Base-by-base conservation (phyloP, 2,888 invertebrate genomes). In the Lypha dubia region DNA sequence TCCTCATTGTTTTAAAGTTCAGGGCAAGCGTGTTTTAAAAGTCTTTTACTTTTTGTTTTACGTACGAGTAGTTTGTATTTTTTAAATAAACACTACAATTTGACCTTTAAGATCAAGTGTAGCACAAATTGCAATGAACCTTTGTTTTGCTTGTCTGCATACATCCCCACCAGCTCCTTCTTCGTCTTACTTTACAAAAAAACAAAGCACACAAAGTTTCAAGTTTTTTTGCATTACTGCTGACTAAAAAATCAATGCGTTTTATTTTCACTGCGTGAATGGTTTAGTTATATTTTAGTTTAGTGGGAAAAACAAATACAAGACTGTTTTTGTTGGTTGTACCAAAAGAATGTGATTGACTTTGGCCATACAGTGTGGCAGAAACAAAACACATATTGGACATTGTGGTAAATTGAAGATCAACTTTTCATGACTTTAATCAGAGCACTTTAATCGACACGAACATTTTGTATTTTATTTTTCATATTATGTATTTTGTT, bases 361-460 rank as follows among this genome's bases (percentile, higher is more conserved):
- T 84, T 74, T 80, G 32, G 32, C 9, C 11, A 70, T 49, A 79
- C 35, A 77, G 13, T 73, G 71, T 32, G 49, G 22, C 28, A 32
- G 28, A 13, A 5, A n/a, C n/a, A 17, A 13, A 5, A n/a, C n/a
- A 17, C 41, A 53, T 35, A 17, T 35, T 49, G 49, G 46, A 32
- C 58, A 22, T 44, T 20, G 11, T 17, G 46, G 46, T 49, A 73
- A 79, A 84, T 49, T 79, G 81, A 84, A 75, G 81, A 84, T 81
- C 84, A 84, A 84, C 81, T 84, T 84, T 84, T 84, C 81, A 81
- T 84, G 84, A 79, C 84, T 84, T 84, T 86, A 87, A 87, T 87
- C 87, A 86, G 84, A 86, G 86, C 87, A 87, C 83, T 87, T 87
- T 87, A 86, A 87, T 87, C 87, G 87, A 87, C 87, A 87, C 87